Evolutionary conservation across 2,888 invertebrate genomes (phyloP).

Genomic region (Pandemis corylana): DNA sequence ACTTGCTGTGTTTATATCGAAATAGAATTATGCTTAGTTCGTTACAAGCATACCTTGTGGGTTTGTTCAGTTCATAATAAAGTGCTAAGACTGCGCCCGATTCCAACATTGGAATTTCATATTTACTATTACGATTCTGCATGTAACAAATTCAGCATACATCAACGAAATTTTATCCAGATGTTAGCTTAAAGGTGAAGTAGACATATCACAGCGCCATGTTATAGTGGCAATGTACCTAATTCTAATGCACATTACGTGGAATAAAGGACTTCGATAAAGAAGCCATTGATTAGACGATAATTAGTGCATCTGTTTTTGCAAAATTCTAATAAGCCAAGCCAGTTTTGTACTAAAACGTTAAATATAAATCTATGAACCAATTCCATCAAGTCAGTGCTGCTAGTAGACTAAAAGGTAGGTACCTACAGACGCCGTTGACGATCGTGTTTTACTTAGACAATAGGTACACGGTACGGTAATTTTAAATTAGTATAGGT

Average conservation of each 20-base stretch:
- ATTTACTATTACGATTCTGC: neutral
- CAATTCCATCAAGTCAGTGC: conserved; percentile 3
- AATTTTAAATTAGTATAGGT: too few species aligned
- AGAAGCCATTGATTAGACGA: conserved; percentile 16
- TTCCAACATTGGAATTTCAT: neutral
- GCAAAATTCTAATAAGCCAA: conserved; percentile 20
- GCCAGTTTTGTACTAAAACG: conserved; percentile 30
- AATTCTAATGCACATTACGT: conserved; percentile 22
- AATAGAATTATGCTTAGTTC: conserved; percentile 12
- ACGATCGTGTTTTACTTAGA: neutral
- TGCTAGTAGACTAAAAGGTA: conserved; percentile 25
- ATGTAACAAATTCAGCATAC: conserved; percentile 25
- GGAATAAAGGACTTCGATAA: conserved; percentile 11
- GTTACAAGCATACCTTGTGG: conserved; percentile 9
- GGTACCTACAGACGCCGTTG: conserved; percentile 2
- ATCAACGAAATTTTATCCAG: conserved; percentile 7
- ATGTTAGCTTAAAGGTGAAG: conserved; percentile 33
- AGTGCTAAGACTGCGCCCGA: conserved; percentile 6
- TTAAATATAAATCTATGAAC: conserved; percentile 3
- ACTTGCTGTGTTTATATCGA: conserved; percentile 16
- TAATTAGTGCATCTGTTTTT: conserved; percentile 16
- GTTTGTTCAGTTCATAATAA: conserved; percentile 16
- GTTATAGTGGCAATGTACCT: conserved; percentile 37
- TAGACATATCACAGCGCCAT: conserved; percentile 42
- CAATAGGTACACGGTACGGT: neutral